Evolutionary conservation across 1,140 invertebrate genomes (phyloP).

Genomic region (Ceratina japonica): DNA sequence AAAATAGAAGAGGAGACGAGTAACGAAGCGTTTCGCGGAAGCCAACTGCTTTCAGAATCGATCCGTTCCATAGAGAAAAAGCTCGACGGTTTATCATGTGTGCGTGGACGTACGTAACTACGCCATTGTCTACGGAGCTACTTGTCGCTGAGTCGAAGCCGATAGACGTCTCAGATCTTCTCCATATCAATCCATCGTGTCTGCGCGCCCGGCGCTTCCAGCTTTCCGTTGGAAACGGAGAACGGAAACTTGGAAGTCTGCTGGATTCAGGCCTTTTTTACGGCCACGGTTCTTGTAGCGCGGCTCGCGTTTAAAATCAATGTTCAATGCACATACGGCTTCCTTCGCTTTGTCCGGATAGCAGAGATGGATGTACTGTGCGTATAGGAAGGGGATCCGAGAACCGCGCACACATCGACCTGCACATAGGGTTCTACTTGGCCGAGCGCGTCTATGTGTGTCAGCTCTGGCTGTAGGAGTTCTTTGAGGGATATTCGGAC

Average conservation of each 20-base stretch:
- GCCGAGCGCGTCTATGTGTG: background rate
- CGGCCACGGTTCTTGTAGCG: conserved; percentile 33
- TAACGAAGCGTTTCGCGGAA: conserved; percentile 9
- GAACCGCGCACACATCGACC: background rate
- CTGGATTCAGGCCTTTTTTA: conserved; percentile 47
- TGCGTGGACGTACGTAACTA: conserved; percentile 8
- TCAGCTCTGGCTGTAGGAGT: background rate
- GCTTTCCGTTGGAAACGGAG: conserved; percentile 50
- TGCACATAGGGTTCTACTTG: too few relatives aligned
- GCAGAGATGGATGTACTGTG: conserved; percentile 46
- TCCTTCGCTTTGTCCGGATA: conserved; percentile 59
- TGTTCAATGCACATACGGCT: conserved; percentile 71
- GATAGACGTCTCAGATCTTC: conserved; percentile 54
- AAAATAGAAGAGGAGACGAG: background rate
- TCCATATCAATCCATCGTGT: conserved; percentile 52
- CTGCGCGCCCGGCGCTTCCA: conserved; percentile 21
- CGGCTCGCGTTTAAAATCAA: conserved; percentile 71
- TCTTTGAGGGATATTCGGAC: conserved; percentile 52
- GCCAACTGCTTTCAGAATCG: background rate
- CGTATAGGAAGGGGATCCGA: conserved; percentile 40
- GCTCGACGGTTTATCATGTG: background rate
- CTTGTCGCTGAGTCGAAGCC: conserved; percentile 46
- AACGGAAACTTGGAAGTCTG: conserved; percentile 36
- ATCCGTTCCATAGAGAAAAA: background rate
- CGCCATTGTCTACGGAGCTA: conserved; percentile 45